Base-by-base conservation (phyloP, 2,888 invertebrate species). In the Periphyllus acericola region DNA sequence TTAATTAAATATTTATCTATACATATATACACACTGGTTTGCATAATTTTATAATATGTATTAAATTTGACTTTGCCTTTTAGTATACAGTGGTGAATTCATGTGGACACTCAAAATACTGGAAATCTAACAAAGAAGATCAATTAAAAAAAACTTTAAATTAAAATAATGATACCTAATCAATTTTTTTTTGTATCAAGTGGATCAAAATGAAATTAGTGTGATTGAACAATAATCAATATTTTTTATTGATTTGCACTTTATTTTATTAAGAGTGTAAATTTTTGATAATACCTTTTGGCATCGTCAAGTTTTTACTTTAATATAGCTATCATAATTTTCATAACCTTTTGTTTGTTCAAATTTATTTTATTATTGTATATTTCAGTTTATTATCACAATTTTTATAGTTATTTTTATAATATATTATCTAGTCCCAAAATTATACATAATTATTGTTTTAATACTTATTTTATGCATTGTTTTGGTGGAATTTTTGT, bases 401-500 rank as follows among this genome's bases (percentile, higher is more conserved):
- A 75, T 87, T 84, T 80, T 74, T 81, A 81, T 87, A 87, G 87
- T 46, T 87, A 87, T 87, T 87, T 87, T 87, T 87, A 81, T 87
- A 81, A 74, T 66, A 87, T 81, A 40, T 74, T 75, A 87, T 87
- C 87, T 87, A 87, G 87, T 87, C 87, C 81, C 36, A 81, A 81
- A 66, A 80, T 81, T 81, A 21, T 81, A 66, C 87, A 87, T 87
- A 81, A 81, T 60, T 87, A 40, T 74, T 87, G 32, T 87, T 81
- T 87, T 81, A 32, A 55, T 46, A 75, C 72, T 75, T 76, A 86
- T 34, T 80, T 87, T 87, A 87, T 87, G 87, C 72, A 87, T 87
- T 87, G 80, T 80, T 87, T 87, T 86, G 87, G 87, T 81, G 80
- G 72, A 87, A 81, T 40, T 87, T 29, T 74, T 87, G 87, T 87